Base-by-base conservation (phyloP, 1,140 invertebrate species). In the Episyrphus balteatus region DNA sequence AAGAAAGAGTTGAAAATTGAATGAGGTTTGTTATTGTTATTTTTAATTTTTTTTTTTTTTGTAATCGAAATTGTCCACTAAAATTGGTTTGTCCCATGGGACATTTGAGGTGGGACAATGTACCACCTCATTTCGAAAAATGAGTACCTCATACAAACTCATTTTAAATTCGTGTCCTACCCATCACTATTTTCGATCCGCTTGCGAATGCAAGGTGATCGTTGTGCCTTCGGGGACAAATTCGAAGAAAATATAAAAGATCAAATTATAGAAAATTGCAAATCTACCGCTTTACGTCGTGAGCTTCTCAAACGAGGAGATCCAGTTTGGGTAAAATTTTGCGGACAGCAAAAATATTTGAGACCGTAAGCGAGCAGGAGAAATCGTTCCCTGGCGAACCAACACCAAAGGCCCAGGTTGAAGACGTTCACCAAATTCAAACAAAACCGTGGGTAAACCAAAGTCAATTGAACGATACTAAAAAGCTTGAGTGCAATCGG, bases 241-340 rank as follows among this genome's bases (percentile, higher is more conserved):
- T 33, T 33, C 7, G 30, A 45, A 17, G 32, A 45, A 37, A 34
- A 45, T 19, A 18, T 45, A 26, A 45, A 45, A 19, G 44, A 45
- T 32, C 44, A 45, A 37, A 45, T 45, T 11, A 45, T 37, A 5
- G 3, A 34, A 36, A 37, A 34, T 11, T 45, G 34, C 32, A 2
- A 3, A 15, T 45, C 44, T 10, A 30, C 13, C 14, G 9, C 15
- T 17, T 14, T 45, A 3, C 44, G 44, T 3, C 3, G 31, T 5
- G 19, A 45, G 2, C 9, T 45, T 6, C 33, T 45, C 15, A 18
- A 34, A 36, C 33, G n/a, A 18, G 44, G 44, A 5, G 32, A 45
- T 37, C 5, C 10, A 17, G 10, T 17, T 37, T 37, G 3, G 15
- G 11, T 5, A 11, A 37, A 37, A 17, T 37, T n/a, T 17, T 37